These are phyloP conservation scores for Lochmaea crataegi DNA, from an alignment of 2,888 invertebrate genomes.

Conservation along the genomic window DNA sequence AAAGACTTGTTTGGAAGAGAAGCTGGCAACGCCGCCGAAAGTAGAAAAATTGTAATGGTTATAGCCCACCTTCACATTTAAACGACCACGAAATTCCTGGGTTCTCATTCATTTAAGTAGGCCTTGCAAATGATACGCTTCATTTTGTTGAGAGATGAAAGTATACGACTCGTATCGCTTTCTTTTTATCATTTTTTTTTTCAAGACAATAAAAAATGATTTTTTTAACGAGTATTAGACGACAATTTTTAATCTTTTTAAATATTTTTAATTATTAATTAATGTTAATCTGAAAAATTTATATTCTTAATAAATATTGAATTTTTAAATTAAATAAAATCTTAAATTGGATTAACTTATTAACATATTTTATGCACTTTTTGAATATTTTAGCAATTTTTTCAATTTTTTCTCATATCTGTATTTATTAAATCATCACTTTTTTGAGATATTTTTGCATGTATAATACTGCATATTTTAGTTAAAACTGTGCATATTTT, in stretches of 20 bases:
- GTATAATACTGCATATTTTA: no score
- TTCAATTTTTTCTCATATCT: no score
- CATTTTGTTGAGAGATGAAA: slow-evolving; percentile 6
- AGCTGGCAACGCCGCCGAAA: neutral
- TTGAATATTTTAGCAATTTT: no score
- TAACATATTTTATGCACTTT: no score
- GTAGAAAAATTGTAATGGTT: neutral
- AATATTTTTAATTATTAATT: no score
- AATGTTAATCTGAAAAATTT: no score
- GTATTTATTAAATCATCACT: no score
- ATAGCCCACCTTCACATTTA: slow-evolving; percentile 2
- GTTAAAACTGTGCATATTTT: no score
- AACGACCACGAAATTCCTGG: slow-evolving; percentile 2
- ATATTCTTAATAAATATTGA: no score
- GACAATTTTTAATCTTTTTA: neutral
- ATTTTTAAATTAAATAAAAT: no score
- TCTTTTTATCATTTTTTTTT: slow-evolving; percentile 1
- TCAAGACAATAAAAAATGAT: neutral
- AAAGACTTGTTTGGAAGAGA: neutral
- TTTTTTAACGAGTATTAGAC: neutral
- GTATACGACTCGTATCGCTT: neutral
- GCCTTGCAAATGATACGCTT: slow-evolving; percentile 12
- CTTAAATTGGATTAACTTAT: neutral
- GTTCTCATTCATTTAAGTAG: slow-evolving; percentile 7
- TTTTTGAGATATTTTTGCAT: no score